A percentile compares a stretch with the other conserved stretches of the same genome.
Evolutionary conservation across 2,888 invertebrate species (phyloP).

Genomic region (Rapana venosa): DNA sequence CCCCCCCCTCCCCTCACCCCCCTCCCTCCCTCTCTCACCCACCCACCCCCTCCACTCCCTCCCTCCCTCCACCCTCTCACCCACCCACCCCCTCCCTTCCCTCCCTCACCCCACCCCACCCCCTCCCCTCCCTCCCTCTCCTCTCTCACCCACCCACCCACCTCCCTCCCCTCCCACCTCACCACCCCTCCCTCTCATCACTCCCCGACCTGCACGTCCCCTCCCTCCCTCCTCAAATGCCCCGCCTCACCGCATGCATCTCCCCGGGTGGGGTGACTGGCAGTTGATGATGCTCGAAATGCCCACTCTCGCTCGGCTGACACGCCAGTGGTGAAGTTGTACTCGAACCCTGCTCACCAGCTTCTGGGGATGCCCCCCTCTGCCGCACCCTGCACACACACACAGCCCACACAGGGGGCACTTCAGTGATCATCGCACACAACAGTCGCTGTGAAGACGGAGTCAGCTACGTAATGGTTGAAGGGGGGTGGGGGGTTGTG

Average conservation of each 20-base stretch:
- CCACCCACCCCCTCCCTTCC: too few relatives aligned
- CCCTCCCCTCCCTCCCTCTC: not conserved
- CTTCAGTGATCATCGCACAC: too few relatives aligned
- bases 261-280: slow-evolving; percentile 77
- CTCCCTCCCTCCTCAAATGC: too few relatives aligned
- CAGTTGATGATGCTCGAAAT: slow-evolving; percentile 78
- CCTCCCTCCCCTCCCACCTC: too few relatives aligned
- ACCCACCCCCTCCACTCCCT: not conserved
- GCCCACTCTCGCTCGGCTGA: slow-evolving; percentile 75
- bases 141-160: not conserved
- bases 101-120: not conserved
- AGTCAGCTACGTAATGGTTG: too few relatives aligned
- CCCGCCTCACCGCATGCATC: slow-evolving; percentile 81
- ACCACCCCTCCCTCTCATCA: not conserved
- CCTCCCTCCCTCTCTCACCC: not conserved
- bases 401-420: too few relatives aligned
- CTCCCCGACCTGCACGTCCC: not conserved
- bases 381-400: not conserved
- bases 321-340: slow-evolving; percentile 80
- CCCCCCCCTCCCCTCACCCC: not conserved
- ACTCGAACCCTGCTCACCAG: slow-evolving; percentile 77
- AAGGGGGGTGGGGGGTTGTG: too few relatives aligned
- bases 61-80: not conserved
- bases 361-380: slow-evolving; percentile 76
- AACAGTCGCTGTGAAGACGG: too few relatives aligned